A percentile compares a stretch with the other conserved stretches of the same genome.
These are phyloP conservation scores for Ariolimax columbianus DNA, from an alignment of 2,888 invertebrate species.

Conservation along the genomic window DNA sequence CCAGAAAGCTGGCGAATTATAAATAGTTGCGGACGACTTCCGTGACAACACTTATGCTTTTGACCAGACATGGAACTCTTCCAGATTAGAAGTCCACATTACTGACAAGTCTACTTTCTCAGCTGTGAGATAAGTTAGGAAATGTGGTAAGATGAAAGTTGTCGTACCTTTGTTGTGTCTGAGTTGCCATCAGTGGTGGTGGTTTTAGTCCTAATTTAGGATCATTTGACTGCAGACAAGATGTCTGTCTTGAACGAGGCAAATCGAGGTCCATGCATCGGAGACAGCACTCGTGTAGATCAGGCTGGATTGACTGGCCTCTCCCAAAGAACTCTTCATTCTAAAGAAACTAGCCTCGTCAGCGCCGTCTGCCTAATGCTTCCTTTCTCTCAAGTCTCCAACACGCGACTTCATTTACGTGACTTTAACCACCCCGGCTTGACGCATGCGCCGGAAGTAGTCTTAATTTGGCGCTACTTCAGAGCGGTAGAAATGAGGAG, in stretches of 20 bases:
- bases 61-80: too few species aligned
- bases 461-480: conserved; percentile 33
- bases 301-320: conserved; percentile 4
- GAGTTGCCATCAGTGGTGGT: background rate
- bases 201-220: background rate
- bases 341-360: background rate
- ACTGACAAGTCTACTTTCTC: background rate
- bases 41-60: too few species aligned
- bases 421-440: conserved; percentile 25
- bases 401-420: conserved; percentile 28
- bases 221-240: conserved; percentile 30
- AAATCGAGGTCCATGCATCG: conserved; percentile 15
- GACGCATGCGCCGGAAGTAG: conserved; percentile 44
- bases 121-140: background rate
- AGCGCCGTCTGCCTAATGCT: conserved; percentile 26
- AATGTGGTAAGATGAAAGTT: background rate
- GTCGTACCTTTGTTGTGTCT: background rate
- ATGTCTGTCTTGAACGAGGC: background rate
- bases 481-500: conserved; percentile 31
- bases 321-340: conserved; percentile 7
- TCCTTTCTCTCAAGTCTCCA: conserved; percentile 21
- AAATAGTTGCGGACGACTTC: too few species aligned
- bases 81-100: background rate
- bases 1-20: too few species aligned
- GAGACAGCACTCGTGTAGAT: conserved; percentile 7